A percentile compares a stretch with the other conserved stretches of the same genome.
Conservation (phyloP, 2,113 vertebrate species). For the Hymenochirus boettgeri region DNA sequence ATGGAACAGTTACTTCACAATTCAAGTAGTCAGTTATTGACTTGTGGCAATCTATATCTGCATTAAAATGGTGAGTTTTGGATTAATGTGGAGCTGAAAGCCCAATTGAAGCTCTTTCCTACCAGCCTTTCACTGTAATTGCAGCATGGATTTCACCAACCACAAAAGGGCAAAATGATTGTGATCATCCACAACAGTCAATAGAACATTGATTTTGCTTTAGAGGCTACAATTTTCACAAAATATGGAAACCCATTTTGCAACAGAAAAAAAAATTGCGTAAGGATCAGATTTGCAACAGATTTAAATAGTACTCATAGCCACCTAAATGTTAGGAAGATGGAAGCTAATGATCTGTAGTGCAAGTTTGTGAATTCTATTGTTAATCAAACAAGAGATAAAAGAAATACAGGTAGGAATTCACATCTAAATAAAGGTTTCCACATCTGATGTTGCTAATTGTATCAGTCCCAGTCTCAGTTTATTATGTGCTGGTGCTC, state of each 20-base stretch:
- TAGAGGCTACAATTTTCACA: slow-evolving; percentile 68
- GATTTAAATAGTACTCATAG: slow-evolving; percentile 2
- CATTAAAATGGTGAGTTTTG: slow-evolving; percentile 76
- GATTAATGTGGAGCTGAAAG: slow-evolving; percentile 79
- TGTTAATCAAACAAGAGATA: too few relatives aligned
- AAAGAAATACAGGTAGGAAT: too few relatives aligned
- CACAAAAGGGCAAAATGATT: slow-evolving; percentile 80
- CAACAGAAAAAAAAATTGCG: slow-evolving; percentile 54
- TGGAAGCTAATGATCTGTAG: too few relatives aligned
- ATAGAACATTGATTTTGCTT: slow-evolving; percentile 72
- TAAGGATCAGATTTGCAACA: slow-evolving; percentile 11
- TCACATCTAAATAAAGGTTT: too few relatives aligned
- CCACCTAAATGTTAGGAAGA: background rate
- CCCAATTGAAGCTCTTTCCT: slow-evolving; percentile 73
- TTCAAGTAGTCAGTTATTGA: slow-evolving; percentile 76
- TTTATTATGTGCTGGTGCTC: too few relatives aligned
- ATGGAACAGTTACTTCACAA: slow-evolving; percentile 65
- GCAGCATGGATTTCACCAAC: slow-evolving; percentile 78
- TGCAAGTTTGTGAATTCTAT: background rate
- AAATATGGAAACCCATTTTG: slow-evolving; percentile 70
- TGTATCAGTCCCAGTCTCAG: too few relatives aligned
- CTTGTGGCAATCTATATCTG: slow-evolving; percentile 76
- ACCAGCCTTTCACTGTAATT: slow-evolving; percentile 76
- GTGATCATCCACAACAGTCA: slow-evolving; percentile 69
- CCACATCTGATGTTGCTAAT: too few relatives aligned